A percentile compares a stretch with the other conserved stretches of the same genome.
phyloP scores from a whole-genome alignment of 2,888 invertebrate genomes.

The Caenorhabditis sp. region DNA sequence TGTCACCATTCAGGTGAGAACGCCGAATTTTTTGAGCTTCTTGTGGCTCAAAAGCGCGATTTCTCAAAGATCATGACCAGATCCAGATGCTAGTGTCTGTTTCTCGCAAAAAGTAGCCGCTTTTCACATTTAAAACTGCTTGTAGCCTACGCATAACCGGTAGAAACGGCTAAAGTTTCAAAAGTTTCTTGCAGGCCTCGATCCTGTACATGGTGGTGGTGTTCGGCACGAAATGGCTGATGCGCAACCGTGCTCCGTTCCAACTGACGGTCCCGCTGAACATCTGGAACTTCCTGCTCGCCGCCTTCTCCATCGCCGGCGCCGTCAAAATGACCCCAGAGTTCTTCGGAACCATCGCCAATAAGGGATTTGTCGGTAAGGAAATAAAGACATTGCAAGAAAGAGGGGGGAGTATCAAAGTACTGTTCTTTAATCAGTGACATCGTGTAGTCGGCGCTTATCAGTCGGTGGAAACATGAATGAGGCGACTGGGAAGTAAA shows the following conservation, averaged over 20 bases:
- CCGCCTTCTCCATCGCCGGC: slow-evolving; percentile 79
- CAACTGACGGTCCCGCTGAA: slow-evolving; percentile 79
- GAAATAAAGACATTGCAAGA: neutral
- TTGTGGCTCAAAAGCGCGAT: too few relatives aligned
- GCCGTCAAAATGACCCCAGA: slow-evolving; percentile 65
- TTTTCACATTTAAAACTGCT: neutral
- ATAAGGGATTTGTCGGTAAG: slow-evolving; percentile 68
- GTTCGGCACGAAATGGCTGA: slow-evolving; percentile 80
- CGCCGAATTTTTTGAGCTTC: too few relatives aligned
- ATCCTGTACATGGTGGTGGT: slow-evolving; percentile 72
- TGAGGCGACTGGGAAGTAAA: too few relatives aligned
- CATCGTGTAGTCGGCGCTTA: too few relatives aligned
- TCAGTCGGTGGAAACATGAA: too few relatives aligned
- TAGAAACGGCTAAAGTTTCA: too few relatives aligned
- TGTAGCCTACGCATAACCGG: neutral
- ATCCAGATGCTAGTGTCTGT: too few relatives aligned
- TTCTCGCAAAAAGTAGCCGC: too few relatives aligned
- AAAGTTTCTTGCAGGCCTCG: slow-evolving; percentile 62
- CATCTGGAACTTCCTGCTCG: slow-evolving; percentile 80
- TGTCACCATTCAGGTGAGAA: slow-evolving; percentile 72
- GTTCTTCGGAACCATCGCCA: slow-evolving; percentile 63
- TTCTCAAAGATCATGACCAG: too few relatives aligned
- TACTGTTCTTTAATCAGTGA: slow-evolving; percentile 2
- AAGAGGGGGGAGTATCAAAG: slow-evolving; percentile 37
- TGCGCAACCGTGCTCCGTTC: slow-evolving; percentile 79